Evolutionary conservation across 2,113 vertebrate species (phyloP), one percentile per base, ranked within the genome.

Genomic region (Pelmatolapia mariae): DNA sequence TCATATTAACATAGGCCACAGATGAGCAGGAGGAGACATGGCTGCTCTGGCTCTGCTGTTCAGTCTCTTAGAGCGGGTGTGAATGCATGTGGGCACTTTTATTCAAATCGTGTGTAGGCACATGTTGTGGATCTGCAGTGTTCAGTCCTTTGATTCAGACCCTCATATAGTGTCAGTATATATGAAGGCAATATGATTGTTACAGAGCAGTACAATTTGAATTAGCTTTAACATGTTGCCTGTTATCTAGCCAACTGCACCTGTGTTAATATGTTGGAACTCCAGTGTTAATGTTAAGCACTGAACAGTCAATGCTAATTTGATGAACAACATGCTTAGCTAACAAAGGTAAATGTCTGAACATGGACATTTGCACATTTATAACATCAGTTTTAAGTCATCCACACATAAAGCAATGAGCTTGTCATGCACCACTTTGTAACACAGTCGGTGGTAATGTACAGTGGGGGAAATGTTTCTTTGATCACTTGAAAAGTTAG

Each of bases 1-100:
- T 96, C 96, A 95, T 95, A 94, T 96, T 95, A 96, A 88, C 93
- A 87, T 89, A 87, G 93, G 93, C 93, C 92, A 71, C 90, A 94
- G 93, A 94, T 93, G 94, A 94, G 92, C 90, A 83, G 91, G 90
- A 89, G 93, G 92, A 92, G 92, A 84, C 89, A 47, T 29, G 87
- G 86, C 87, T 82, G 88, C 87, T 82, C 84, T 38, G 85, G 61
- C 85, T 91, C 90, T 47, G 66, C 81, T 31, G 66, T 24, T 79
- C 87, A 18, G 47, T 50, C 82, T 86, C 81, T 87, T 50, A 36
- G 76, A 78, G 87, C 68, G 83, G 81, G 68, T 78, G 83, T 87
- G 73, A 66, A 57, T 33, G 47, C 83, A 73, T 76, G 47, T 47
- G 31, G 36, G 19, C 66, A 43, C 84, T 86, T 87, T 68, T 6